Evolutionary conservation across 2,113 vertebrate genomes (phyloP).

Genomic region (Acanthisitta chloris): DNA sequence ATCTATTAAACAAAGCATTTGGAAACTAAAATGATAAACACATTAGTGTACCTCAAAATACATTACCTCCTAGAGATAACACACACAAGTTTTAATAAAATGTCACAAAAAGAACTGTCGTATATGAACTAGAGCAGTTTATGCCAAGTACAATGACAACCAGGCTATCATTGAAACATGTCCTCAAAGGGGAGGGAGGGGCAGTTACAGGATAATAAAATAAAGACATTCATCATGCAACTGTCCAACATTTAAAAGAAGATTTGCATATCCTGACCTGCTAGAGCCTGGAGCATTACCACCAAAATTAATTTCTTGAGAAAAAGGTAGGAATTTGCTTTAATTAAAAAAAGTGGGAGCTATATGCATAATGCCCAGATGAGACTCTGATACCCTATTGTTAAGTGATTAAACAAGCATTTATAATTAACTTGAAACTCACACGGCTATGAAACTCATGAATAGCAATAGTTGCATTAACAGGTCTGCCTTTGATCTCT

Average conservation of each 20-base stretch:
- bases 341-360: slow-evolving; percentile 44
- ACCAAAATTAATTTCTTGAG: slow-evolving; percentile 42
- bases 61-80: background rate
- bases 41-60: background rate
- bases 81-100: background rate
- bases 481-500: slow-evolving; percentile 55
- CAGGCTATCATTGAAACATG: background rate
- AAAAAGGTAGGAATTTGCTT: slow-evolving; percentile 46
- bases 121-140: background rate
- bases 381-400: slow-evolving; percentile 36
- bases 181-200: background rate
- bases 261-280: slow-evolving; percentile 17
- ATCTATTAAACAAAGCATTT: background rate
- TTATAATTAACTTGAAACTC: slow-evolving; percentile 64
- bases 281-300: background rate
- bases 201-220: slow-evolving; percentile 12
- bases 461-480: slow-evolving; percentile 62
- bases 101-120: background rate
- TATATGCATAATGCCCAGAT: slow-evolving; percentile 34
- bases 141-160: background rate
- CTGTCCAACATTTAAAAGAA: background rate
- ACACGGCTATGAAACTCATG: slow-evolving; percentile 10
- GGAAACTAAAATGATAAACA: background rate
- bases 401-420: slow-evolving; percentile 55
- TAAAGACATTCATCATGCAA: slow-evolving; percentile 8